phyloP scores from a whole-genome alignment of 1,140 invertebrate genomes.

The Drosophila yakuba region DNA sequence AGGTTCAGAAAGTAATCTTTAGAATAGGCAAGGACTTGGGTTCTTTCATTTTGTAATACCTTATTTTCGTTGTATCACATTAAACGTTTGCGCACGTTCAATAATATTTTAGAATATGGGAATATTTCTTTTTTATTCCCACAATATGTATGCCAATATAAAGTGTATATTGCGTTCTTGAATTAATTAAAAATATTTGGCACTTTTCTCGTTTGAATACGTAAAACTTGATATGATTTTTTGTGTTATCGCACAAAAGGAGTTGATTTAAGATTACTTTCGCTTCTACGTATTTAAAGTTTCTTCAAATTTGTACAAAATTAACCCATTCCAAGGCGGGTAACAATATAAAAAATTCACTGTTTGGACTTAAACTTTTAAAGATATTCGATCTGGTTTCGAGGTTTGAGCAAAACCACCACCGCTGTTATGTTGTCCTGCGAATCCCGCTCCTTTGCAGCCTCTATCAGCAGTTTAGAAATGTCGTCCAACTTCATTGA shows the following conservation, averaged over 20 bases:
- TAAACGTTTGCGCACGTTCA: not conserved
- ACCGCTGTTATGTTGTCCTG: constrained; percentile 79
- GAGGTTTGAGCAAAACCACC: constrained; percentile 73
- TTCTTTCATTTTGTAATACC: not conserved
- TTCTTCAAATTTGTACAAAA: constrained; percentile 14
- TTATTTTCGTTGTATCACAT: constrained; percentile 20
- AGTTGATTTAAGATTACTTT: constrained; percentile 22
- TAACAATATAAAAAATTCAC: constrained; percentile 39
- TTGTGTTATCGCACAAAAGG: not conserved
- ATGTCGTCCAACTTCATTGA: constrained; percentile 72
- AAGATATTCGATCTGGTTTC: constrained; percentile 48
- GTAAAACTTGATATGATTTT: constrained; percentile 17
- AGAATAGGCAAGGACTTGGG: not conserved
- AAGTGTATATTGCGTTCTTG: not conserved
- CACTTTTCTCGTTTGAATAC: constrained; percentile 4
- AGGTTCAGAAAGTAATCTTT: constrained; percentile 20
- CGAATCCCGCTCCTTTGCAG: constrained; percentile 74
- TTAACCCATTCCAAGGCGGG: constrained; percentile 28
- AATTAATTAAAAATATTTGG: constrained; percentile 10
- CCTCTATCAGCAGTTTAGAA: constrained; percentile 74
- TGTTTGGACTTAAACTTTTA: constrained; percentile 20
- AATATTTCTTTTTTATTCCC: not conserved
- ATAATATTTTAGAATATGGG: not conserved
- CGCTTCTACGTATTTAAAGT: not conserved
- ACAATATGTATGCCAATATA: not conserved